Evolutionary conservation across 1,140 invertebrate genomes (phyloP).

Genomic region (Drosophila neocordata): DNA sequence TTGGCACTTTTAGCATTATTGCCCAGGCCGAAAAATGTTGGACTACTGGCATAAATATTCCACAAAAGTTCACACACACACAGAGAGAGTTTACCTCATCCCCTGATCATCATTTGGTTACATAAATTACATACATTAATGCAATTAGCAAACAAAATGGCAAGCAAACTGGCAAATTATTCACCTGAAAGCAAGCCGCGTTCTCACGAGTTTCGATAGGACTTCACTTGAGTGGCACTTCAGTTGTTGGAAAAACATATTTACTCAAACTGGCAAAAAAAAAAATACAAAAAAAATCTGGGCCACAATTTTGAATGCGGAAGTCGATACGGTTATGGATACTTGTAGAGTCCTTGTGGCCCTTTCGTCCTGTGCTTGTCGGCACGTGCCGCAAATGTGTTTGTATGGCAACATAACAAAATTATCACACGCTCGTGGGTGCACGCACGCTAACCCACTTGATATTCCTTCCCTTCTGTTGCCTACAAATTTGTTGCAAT

Average conservation of each 20-base stretch:
- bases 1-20: constrained; percentile 78
- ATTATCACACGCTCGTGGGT: constrained; percentile 78
- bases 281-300: constrained; percentile 47
- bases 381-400: constrained; percentile 68
- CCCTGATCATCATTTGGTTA: constrained; percentile 56
- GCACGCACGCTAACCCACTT: constrained; percentile 63
- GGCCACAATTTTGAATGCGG: constrained; percentile 62
- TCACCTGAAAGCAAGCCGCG: constrained; percentile 58
- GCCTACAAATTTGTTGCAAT: constrained; percentile 66
- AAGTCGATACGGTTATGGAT: constrained; percentile 79
- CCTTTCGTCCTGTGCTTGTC: constrained; percentile 7
- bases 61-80: constrained; percentile 58
- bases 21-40: constrained; percentile 54
- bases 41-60: constrained; percentile 52
- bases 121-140: constrained; percentile 76
- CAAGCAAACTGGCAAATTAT: constrained; percentile 39
- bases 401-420: constrained; percentile 72
- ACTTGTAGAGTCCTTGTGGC: constrained; percentile 59
- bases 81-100: neutral
- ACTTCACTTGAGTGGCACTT: constrained; percentile 62
- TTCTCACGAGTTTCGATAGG: constrained; percentile 26
- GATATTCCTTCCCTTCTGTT: constrained; percentile 43
- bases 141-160: constrained; percentile 64
- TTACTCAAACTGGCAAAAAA: constrained; percentile 55
- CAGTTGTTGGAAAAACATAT: constrained; percentile 59